A percentile compares a stretch with the other conserved stretches of the same genome.
Conservation (phyloP, 2,113 vertebrate genomes). For the Anhinga anhinga region DNA sequence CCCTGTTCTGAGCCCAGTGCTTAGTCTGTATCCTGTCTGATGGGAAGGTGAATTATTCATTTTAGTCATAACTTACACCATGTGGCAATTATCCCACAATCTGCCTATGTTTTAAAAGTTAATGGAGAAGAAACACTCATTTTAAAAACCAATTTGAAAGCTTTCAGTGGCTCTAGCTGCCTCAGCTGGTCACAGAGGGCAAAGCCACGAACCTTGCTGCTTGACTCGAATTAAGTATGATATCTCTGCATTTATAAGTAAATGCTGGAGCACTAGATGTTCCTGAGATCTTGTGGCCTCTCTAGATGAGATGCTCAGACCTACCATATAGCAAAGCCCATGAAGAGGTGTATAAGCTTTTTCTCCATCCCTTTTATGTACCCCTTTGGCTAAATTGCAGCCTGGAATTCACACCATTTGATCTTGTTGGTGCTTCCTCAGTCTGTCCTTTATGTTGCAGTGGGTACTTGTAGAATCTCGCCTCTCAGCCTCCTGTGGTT, state of each 20-base stretch:
- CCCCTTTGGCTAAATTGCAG: no score
- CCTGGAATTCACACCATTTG: not conserved
- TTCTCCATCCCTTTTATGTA: not conserved
- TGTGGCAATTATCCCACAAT: not conserved
- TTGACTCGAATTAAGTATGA: not conserved
- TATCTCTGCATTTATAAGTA: not conserved
- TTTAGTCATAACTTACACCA: not conserved
- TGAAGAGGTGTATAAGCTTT: not conserved
- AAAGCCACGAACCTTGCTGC: not conserved
- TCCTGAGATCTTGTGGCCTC: not conserved
- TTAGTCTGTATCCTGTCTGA: no score
- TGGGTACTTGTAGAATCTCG: not conserved
- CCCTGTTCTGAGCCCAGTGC: rapidly evolving
- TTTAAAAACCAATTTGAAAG: not conserved
- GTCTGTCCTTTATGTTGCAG: rapidly evolving
- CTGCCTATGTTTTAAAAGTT: not conserved
- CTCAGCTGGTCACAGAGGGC: not conserved
- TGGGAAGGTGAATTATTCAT: not conserved
- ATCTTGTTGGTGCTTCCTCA: not conserved
- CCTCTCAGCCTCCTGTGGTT: not conserved
- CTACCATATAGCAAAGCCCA: not conserved
- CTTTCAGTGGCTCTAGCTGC: not conserved
- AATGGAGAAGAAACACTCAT: not conserved
- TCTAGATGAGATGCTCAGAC: not conserved
- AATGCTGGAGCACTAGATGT: not conserved